These are phyloP conservation scores for Cassiopea andromeda DNA, from an alignment of 30 jellyfish, hydroid and myxozoan genomes.

Conservation along the genomic window DNA sequence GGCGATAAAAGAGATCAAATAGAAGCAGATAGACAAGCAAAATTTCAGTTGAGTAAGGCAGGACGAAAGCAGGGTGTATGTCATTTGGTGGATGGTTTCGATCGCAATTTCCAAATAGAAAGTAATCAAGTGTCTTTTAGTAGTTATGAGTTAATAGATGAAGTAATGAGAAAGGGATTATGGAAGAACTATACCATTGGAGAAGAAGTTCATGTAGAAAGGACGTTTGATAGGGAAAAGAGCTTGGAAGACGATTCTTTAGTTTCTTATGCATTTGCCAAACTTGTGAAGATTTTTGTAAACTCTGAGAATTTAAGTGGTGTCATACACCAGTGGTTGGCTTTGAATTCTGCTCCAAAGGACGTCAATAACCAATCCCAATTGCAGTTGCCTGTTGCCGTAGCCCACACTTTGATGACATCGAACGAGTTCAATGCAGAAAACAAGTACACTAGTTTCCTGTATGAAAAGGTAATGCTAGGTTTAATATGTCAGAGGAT, in stretches of 20 bases:
- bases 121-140: slow-evolving; percentile 8
- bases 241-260: neutral
- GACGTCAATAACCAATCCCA: neutral
- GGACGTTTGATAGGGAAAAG: slow-evolving; percentile 2
- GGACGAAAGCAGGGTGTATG: slow-evolving; percentile 4
- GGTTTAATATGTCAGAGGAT: neutral
- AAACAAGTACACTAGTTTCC: slow-evolving; percentile 12
- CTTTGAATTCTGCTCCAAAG: slow-evolving; percentile 1
- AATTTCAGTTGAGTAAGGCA: neutral
- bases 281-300: neutral
- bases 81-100: slow-evolving; percentile 56
- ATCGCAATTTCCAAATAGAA: slow-evolving; percentile 32
- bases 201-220: neutral
- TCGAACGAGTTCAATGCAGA: slow-evolving; percentile 13
- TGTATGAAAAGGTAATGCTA: slow-evolving; percentile 33
- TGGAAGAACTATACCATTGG: no score
- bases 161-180: slow-evolving; percentile 37
- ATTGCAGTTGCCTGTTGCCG: slow-evolving; percentile 12
- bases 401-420: slow-evolving; percentile 8
- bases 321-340: slow-evolving; percentile 25
- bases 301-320: neutral
- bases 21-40: neutral
- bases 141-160: slow-evolving; percentile 6
- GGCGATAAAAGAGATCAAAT: slow-evolving; percentile 4
- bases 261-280: slow-evolving; percentile 16